Evolutionary conservation across 2,113 vertebrate genomes (phyloP), one percentile per base, ranked within the genome.

Genomic region (Tenebrosternarchus preto): DNA sequence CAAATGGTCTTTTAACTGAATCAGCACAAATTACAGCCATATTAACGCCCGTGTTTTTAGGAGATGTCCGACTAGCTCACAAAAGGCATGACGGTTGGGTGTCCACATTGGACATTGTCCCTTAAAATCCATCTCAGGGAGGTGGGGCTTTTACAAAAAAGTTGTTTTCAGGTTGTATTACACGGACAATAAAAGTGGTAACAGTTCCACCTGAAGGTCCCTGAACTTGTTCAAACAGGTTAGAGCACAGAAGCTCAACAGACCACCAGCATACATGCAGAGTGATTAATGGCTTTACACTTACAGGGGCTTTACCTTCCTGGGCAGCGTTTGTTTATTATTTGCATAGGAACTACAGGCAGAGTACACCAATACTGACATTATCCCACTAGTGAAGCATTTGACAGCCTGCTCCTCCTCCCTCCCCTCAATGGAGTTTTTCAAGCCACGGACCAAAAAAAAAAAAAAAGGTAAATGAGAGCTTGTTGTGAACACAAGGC

Each of bases 401-500:
- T 11, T n/a, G 4, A 2, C 6, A 39, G n/a, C 20, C 5, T 27
- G 36, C 24, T 27, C 27, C 59, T 43, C 0, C 39, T 64, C 60
- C 27, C 59, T 43, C 0, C 39, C 50, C 60, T 63, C 25, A 16
- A 56, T 29, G 20, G 0, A 46, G 56, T 31, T 74, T 15, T 63
- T 63, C 29, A 2, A 43, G 1, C 46, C 19, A 25, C 0, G 22
- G 8, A 4, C 22, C 5, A 16, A 5, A 60, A 82, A 25, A 50
- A 69, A 20, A 9, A 5, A 63, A 76, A 24, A 43, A n/a, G n/a
- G n/a, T n/a, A n/a, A 59, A 78, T 36, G 63, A 71, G 73, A 69
- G 27, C 31, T 53, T 25, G 43, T 55, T 78, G 31, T 73, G 80
- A 78, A 85, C 72, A 7, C 20, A 80, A 84, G 87, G 91, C 95